Conservation (phyloP, 2,797 vertebrate species). For the Smutsia gigantea region DNA sequence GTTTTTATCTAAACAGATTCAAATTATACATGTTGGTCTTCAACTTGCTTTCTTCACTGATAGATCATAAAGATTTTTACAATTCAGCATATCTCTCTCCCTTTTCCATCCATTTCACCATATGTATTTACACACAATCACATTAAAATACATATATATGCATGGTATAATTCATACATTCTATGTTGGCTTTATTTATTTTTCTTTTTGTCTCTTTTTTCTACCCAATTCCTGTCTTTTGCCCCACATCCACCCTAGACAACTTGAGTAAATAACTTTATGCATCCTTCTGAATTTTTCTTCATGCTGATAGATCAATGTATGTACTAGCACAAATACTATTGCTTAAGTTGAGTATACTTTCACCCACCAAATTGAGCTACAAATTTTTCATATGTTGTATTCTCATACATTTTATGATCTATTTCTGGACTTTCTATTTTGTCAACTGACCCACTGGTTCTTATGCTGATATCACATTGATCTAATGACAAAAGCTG, state of each 20-base stretch:
- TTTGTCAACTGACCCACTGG: not conserved
- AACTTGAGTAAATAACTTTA: not conserved
- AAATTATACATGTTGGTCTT: not conserved
- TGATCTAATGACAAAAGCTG: slow-evolving; percentile 28
- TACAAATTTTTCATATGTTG: slow-evolving; percentile 15
- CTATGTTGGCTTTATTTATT: slow-evolving; percentile 1
- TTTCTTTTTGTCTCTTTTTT: slow-evolving; percentile 33
- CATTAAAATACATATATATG: not conserved
- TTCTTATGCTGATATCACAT: not conserved
- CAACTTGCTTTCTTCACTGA: slow-evolving; percentile 45
- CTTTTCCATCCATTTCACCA: not conserved
- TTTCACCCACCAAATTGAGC: not conserved
- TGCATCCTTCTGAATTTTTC: slow-evolving; percentile 16
- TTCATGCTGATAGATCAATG: not conserved
- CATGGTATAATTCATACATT: not conserved
- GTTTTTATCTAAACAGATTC: slow-evolving; percentile 19
- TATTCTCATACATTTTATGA: slow-evolving; percentile 10
- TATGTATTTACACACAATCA: not conserved
- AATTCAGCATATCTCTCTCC: not conserved
- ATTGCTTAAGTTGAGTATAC: slow-evolving; percentile 28
- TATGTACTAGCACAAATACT: not conserved
- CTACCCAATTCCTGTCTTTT: not conserved
- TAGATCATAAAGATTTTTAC: not conserved
- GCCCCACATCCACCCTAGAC: not conserved
- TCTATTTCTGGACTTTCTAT: slow-evolving; percentile 35